Base-by-base conservation (phyloP, 2,888 invertebrate genomes). In the Drosophila prolongata region DNA sequence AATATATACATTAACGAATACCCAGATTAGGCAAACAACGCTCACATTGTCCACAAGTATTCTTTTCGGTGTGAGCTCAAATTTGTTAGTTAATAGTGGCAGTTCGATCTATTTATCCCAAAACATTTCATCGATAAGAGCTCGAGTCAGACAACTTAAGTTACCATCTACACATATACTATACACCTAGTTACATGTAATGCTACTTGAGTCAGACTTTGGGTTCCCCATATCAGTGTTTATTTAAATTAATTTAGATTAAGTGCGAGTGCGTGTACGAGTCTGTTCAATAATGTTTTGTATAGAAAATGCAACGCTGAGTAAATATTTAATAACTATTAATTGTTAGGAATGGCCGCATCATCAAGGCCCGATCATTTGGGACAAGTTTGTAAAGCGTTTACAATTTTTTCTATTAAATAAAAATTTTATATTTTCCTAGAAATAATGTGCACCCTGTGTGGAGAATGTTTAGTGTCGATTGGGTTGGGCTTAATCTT, bases 341-440 rank as follows among this genome's bases (percentile, higher is more conserved):
- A 64, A 40, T 49, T 58, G 43, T 72, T 68, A 74, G 69, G 56
- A 69, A 59, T 71, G 62, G 65, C 65, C 62, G 37, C 30, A 43
- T 19, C 38, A 58, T 19, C 38, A 58, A 49, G 52, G 40, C 62
- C 61, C 59, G 54, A 55, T 49, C 49, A 57, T 69, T 67, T 61
- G 57, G 86, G 72, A 83, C 66, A 72, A 76, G 69, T 78, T 72
- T 82, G 75, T 79, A 74, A 86, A 73, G 67, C 64, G 74, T 79
- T 76, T 69, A 80, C 57, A 65, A 54, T 37, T 72, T 75, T 77
- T 83, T 55, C 83, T 80, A 83, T 79, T 77, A 42, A 82, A 82
- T 82, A 86, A 82, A 80, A 69, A 53, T 86, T 83, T 80, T 83
- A 80, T 83, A 87, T 83, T 83, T 83, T 83, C 84, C 74, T 87